Base-by-base conservation (phyloP, 1,140 invertebrate genomes). In the Monochamus saltuarius region DNA sequence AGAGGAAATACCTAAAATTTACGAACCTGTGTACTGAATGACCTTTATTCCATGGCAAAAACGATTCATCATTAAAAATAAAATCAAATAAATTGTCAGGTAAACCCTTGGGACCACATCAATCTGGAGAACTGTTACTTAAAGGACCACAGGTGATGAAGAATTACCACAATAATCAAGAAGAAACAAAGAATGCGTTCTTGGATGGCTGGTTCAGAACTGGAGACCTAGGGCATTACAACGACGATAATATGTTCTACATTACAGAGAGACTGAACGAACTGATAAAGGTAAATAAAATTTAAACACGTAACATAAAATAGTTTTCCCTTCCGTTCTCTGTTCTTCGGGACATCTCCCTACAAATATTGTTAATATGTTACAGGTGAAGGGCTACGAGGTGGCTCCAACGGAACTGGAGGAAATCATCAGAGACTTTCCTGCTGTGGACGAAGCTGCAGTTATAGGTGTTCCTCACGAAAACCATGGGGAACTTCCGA, bases 381-480 rank as follows among this genome's bases (percentile, higher is more conserved):
- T 46, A 4, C 22, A 81, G 78, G 80, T 82, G 4, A 85, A 85
- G 78, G 84, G 83, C 0, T 84, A 81, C 70, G 84, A 94, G 87
- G 94, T 97, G 9, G 82, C 92, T 2, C 94, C 94, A 9, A 90
- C 93, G 0, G 92, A 95, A 76, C 71, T 97, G 19, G 94, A 97
- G 80, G 88, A 83, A 11, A 62, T 95, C 10, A 71, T 97, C 16
- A 79, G 90, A 53, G 82, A 80, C 36, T 89, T 95, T 77, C 86
- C 89, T 0, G 84, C 83, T 43, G 78, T 97, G 1, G 67, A 78
- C 4, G 93, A 96, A 71, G 91, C 87, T 0, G 92, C 88, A 0
- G 92, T 97, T 0, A 80, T 96, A 65, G 93, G 93, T 3, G 79
- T 93, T 34, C 87, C 89, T 0, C 86, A 95, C 72, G 75, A 79